A percentile compares a stretch with the other conserved stretches of the same genome.
These are phyloP conservation scores for Drosophila kanekoi DNA, from an alignment of 2,888 invertebrate species.

Conservation along the genomic window DNA sequence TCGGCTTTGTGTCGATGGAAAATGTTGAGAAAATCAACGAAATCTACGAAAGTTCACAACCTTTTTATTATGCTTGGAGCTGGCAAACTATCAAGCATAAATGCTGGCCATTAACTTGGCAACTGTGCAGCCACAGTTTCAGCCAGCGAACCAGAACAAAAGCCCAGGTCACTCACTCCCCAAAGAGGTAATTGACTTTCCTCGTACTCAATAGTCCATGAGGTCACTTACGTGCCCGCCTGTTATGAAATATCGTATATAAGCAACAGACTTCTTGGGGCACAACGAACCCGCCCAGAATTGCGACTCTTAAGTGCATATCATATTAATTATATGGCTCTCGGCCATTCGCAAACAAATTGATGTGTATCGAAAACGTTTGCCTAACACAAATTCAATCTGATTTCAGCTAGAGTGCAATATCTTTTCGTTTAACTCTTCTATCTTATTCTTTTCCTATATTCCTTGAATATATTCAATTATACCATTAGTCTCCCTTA, in stretches of 20 bases:
- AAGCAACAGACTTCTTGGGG: slow-evolving; percentile 4
- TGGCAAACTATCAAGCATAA: slow-evolving; percentile 58
- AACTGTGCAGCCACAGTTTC: slow-evolving; percentile 45
- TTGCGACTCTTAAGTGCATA: slow-evolving; percentile 1
- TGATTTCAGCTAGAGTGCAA: too few species aligned
- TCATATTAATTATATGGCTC: slow-evolving; percentile 8
- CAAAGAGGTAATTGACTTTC: slow-evolving; percentile 46
- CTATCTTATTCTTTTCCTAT: too few species aligned
- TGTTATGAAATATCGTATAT: slow-evolving; percentile 30
- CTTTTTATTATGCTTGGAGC: slow-evolving; percentile 55
- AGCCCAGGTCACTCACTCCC: slow-evolving; percentile 36
- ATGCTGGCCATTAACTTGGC: slow-evolving; percentile 68
- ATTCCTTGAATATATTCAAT: too few species aligned
- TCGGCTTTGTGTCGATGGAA: too few species aligned
- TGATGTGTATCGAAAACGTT: slow-evolving; percentile 13
- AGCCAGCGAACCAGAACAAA: slow-evolving; percentile 65
- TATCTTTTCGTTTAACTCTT: too few species aligned
- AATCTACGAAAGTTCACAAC: slow-evolving; percentile 63
- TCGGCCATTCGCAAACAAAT: slow-evolving; percentile 25
- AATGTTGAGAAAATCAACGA: too few species aligned
- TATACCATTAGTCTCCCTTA: too few species aligned
- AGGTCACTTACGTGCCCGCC: slow-evolving; percentile 66
- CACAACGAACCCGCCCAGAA: slow-evolving; percentile 11
- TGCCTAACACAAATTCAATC: neutral
- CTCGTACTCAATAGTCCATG: slow-evolving; percentile 49